These are phyloP conservation scores for Phengaris arion DNA, from an alignment of 2,888 invertebrate genomes.

Conservation along the genomic window DNA sequence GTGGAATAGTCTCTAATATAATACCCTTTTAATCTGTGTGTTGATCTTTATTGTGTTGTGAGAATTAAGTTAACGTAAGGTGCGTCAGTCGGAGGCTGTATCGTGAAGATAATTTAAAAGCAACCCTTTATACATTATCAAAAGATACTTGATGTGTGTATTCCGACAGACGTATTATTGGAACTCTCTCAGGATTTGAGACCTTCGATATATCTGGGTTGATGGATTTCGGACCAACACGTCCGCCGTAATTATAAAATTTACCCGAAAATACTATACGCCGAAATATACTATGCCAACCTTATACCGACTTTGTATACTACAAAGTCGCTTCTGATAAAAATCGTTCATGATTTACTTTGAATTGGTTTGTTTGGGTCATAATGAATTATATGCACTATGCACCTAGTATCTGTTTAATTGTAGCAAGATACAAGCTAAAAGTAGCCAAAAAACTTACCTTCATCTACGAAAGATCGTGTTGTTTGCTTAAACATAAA, in stretches of 20 bases:
- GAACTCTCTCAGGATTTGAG: conserved; percentile 53
- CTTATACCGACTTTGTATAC: not conserved
- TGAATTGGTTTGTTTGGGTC: no score
- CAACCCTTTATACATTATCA: conserved; percentile 50
- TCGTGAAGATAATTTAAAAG: conserved; percentile 33
- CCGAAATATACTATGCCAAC: not conserved
- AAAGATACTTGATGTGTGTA: conserved; percentile 43
- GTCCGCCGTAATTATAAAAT: conserved; percentile 39
- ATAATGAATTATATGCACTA: no score
- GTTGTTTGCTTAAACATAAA: no score
- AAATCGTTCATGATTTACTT: no score
- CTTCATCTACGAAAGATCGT: no score
- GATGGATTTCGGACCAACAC: conserved; percentile 51
- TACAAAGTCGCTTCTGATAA: not conserved
- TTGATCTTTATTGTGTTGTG: conserved; percentile 18
- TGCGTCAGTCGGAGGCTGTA: conserved; percentile 19
- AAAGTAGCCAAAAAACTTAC: no score
- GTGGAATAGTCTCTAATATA: conserved; percentile 18
- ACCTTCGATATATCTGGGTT: conserved; percentile 49
- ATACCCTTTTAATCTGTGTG: conserved; percentile 19
- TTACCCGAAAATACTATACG: no score
- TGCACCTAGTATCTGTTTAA: no score
- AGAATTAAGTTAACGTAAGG: conserved; percentile 24
- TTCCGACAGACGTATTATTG: conserved; percentile 53
- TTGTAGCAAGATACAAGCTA: no score